Evolutionary conservation across 2,797 vertebrate species (phyloP).

Genomic region (Threskiornis aethiopicus): DNA sequence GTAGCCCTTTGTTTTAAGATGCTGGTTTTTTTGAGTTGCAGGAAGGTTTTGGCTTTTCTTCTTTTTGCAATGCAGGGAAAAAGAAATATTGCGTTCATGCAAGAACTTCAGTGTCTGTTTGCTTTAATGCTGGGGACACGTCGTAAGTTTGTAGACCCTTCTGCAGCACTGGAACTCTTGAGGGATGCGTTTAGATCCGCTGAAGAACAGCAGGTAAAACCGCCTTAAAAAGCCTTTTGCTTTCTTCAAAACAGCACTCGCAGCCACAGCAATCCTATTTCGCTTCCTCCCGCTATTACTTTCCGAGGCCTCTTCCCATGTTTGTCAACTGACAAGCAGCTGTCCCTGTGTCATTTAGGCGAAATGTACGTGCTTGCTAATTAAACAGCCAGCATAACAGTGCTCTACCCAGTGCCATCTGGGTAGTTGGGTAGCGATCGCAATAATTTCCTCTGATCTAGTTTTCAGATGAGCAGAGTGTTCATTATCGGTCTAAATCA

Average conservation of each 20-base stretch:
- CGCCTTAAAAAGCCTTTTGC: accelerated
- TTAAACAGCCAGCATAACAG: background rate
- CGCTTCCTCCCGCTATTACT: background rate
- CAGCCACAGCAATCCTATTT: background rate
- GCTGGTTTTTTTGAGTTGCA: background rate
- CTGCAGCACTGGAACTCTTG: slow-evolving; percentile 89
- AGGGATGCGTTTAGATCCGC: slow-evolving; percentile 88
- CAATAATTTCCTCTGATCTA: background rate
- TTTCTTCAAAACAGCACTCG: background rate
- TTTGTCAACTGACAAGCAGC: background rate
- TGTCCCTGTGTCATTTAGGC: background rate
- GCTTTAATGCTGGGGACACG: slow-evolving; percentile 92
- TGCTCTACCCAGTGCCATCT: background rate
- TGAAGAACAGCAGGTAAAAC: slow-evolving; percentile 93
- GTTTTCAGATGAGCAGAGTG: background rate
- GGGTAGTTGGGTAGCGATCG: background rate
- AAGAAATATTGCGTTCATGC: slow-evolving; percentile 95
- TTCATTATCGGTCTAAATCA: background rate
- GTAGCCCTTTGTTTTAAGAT: background rate
- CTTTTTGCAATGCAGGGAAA: slow-evolving; percentile 82
- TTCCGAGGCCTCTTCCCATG: background rate
- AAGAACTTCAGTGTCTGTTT: slow-evolving; percentile 93
- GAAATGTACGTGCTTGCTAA: background rate
- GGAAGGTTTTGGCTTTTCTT: background rate
- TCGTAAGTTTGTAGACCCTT: slow-evolving; percentile 92